Evolutionary conservation across 2,113 vertebrate species (phyloP).

Genomic region (Spea bombifrons): DNA sequence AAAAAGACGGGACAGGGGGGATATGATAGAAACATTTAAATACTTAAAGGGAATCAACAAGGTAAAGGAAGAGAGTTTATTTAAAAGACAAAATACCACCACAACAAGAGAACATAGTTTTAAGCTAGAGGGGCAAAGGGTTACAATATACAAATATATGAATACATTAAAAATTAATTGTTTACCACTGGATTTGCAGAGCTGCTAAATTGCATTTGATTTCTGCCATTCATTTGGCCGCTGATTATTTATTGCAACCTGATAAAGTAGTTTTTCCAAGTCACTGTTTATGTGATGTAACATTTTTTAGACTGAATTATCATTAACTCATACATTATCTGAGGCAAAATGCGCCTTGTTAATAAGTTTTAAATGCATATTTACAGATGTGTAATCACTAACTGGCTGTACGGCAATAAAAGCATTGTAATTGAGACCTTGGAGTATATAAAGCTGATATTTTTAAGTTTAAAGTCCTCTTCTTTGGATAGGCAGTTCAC

Average conservation of each 20-base stretch:
- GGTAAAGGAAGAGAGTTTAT: no score
- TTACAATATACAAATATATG: no score
- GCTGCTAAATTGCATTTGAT: no score
- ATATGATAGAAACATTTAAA: no score
- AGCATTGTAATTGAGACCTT: background rate
- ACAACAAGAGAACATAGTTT: no score
- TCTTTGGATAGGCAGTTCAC: background rate
- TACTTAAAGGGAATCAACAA: no score
- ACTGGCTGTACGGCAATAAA: constrained; percentile 9
- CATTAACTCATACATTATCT: constrained; percentile 12
- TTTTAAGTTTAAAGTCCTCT: constrained; percentile 34
- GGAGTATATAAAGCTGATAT: constrained; percentile 21
- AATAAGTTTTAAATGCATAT: constrained; percentile 28
- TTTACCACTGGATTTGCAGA: no score
- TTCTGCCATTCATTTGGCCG: no score
- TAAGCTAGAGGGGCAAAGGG: no score
- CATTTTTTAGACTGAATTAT: background rate
- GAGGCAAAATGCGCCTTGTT: constrained; percentile 14
- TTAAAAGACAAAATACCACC: no score
- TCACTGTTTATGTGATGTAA: background rate
- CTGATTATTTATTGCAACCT: background rate
- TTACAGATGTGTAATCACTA: constrained; percentile 40
- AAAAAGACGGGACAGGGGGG: no score
- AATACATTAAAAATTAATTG: no score
- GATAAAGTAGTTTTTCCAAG: background rate